phyloP scores from a whole-genome alignment of 2,113 vertebrate species.

The Pimephales promelas region DNA sequence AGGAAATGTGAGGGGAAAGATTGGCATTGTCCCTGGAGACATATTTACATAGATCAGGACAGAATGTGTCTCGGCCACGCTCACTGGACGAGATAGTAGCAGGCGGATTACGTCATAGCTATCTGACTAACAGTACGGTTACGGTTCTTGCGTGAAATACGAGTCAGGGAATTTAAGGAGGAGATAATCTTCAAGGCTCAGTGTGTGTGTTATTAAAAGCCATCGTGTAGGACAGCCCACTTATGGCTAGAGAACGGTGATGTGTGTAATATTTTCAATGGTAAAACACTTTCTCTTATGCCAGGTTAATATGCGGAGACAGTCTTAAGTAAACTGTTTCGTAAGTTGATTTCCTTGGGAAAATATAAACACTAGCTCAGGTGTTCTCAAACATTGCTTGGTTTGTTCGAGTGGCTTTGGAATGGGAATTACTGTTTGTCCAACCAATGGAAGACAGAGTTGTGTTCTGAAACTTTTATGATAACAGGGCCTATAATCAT shows the following conservation, averaged over 20 bases:
- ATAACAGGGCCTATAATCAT: not conserved
- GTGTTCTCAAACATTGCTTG: not conserved
- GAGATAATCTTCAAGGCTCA: constrained; percentile 47
- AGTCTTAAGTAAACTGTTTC: not conserved
- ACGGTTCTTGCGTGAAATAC: constrained; percentile 52
- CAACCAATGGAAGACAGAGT: not conserved
- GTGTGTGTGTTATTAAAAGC: constrained; percentile 50
- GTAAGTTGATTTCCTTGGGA: not conserved
- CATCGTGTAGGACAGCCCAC: constrained; percentile 31
- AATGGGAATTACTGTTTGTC: not conserved
- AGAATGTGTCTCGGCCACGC: constrained; percentile 31
- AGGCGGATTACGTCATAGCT: constrained; percentile 51
- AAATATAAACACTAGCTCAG: constrained; percentile 6
- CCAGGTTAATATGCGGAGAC: constrained; percentile 3
- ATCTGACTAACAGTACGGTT: constrained; percentile 29
- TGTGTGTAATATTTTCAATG: constrained; percentile 14
- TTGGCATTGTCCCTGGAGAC: constrained; percentile 14
- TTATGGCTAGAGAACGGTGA: constrained; percentile 19
- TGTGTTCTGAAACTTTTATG: too few species aligned
- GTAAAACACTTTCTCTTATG: constrained; percentile 12
- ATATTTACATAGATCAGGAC: constrained; percentile 44
- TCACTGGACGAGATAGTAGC: constrained; percentile 36
- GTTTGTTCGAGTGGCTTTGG: not conserved
- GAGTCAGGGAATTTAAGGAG: constrained; percentile 50
- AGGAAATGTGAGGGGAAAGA: constrained; percentile 39